Evolutionary conservation across 2,797 vertebrate species (phyloP).

Genomic region (Passerculus sandwichensis): DNA sequence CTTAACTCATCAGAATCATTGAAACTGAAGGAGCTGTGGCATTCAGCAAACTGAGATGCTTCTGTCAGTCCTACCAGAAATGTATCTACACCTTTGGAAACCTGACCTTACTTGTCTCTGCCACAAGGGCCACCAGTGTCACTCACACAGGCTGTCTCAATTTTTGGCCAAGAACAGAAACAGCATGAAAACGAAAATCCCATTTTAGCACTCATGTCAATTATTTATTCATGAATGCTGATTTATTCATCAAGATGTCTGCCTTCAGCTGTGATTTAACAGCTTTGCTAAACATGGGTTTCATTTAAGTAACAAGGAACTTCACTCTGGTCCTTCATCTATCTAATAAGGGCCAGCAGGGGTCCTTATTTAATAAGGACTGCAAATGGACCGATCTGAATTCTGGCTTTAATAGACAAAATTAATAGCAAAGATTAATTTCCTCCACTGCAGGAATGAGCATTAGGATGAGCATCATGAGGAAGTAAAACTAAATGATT

Average conservation of each 20-base stretch:
- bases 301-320: conserved; percentile 61
- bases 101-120: background rate
- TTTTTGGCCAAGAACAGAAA: conserved; percentile 10
- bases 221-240: conserved; percentile 56
- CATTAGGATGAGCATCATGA: conserved; percentile 7
- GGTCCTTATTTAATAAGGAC: conserved; percentile 62
- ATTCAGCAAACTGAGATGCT: background rate
- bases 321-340: conserved; percentile 40
- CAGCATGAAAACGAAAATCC: background rate
- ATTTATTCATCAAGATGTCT: conserved; percentile 54
- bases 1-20: conserved; percentile 2
- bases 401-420: conserved; percentile 33
- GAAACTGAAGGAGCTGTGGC: background rate
- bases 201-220: conserved; percentile 37
- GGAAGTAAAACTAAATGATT: conserved; percentile 11
- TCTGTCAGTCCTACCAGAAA: background rate
- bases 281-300: conserved; percentile 59
- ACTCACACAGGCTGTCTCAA: background rate
- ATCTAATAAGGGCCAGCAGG: conserved; percentile 57
- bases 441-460: conserved; percentile 20
- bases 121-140: background rate
- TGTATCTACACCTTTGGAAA: background rate
- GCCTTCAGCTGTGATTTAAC: conserved; percentile 47
- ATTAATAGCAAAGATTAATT: conserved; percentile 57
- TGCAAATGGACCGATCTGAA: background rate